These are phyloP conservation scores for Lepetodrilus schrolli DNA, from an alignment of 2,888 invertebrate species.

Conservation along the genomic window DNA sequence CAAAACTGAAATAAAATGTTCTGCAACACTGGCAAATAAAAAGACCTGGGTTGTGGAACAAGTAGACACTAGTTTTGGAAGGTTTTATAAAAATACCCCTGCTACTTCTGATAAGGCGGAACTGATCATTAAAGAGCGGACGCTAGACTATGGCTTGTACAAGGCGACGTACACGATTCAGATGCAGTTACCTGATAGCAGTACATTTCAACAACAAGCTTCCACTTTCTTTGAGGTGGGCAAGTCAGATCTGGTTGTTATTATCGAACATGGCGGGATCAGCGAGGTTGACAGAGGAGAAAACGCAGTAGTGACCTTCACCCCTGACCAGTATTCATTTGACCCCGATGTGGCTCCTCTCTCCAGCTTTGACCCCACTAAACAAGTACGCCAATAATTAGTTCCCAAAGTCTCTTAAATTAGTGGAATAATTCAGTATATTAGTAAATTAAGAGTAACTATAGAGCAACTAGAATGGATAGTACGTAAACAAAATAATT, in stretches of 20 bases:
- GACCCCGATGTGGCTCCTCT: slow-evolving; percentile 75
- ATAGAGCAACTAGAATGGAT: too few relatives aligned
- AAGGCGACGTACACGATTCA: slow-evolving; percentile 66
- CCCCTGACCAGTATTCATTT: slow-evolving; percentile 66
- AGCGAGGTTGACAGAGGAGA: slow-evolving; percentile 37
- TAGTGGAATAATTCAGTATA: too few relatives aligned
- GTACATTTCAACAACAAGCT: neutral
- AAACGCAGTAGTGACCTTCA: slow-evolving; percentile 51
- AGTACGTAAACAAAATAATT: too few relatives aligned
- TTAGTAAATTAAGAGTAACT: too few relatives aligned
- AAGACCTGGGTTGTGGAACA: slow-evolving; percentile 60
- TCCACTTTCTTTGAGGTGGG: slow-evolving; percentile 63
- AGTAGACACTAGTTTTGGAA: slow-evolving; percentile 49
- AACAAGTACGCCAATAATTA: too few relatives aligned
- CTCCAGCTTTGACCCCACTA: too few relatives aligned
- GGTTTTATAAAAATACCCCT: slow-evolving; percentile 30
- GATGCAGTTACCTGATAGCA: slow-evolving; percentile 50
- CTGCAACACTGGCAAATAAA: slow-evolving; percentile 53
- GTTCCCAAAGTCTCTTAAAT: too few relatives aligned
- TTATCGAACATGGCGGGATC: slow-evolving; percentile 63
- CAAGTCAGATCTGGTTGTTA: slow-evolving; percentile 68
- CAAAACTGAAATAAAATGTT: slow-evolving; percentile 56
- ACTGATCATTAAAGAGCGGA: slow-evolving; percentile 59
- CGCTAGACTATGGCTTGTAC: slow-evolving; percentile 71
- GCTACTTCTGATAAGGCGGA: slow-evolving; percentile 44